Percentiles rank a stretch among this genome's conserved stretches.
phyloP scores from a whole-genome alignment of 2,888 invertebrate genomes.

The Cinara cedri region DNA sequence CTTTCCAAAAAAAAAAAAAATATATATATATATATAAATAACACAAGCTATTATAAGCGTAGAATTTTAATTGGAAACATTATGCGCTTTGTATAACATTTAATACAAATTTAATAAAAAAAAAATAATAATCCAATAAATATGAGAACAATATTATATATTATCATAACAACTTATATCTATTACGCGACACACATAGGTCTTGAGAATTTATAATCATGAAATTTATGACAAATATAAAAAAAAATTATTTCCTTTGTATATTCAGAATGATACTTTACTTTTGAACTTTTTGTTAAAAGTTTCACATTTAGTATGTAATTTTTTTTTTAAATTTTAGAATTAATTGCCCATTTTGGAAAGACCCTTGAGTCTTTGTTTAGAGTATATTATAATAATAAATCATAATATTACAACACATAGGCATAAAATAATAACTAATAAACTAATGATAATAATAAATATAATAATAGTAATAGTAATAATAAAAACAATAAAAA shows the following conservation, averaged over 20 bases:
- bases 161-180: slow-evolving; percentile 1
- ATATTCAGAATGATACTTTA: slow-evolving; percentile 4
- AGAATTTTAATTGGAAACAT: slow-evolving; percentile 15
- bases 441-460: slow-evolving; percentile 11
- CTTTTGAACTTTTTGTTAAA: not conserved
- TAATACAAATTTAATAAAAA: slow-evolving; percentile 38
- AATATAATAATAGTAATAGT: slow-evolving; percentile 32
- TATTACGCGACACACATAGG: not conserved
- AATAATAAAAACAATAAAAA: slow-evolving; percentile 50
- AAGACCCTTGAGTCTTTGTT: slow-evolving; percentile 9
- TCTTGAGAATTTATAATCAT: not conserved
- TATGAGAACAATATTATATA: slow-evolving; percentile 7
- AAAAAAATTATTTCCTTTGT: not conserved
- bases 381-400: slow-evolving; percentile 33
- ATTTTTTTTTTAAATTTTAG: not conserved
- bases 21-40: not conserved
- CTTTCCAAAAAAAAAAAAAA: slow-evolving; percentile 9
- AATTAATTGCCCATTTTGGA: slow-evolving; percentile 19
- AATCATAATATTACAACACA: slow-evolving; percentile 25
- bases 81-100: slow-evolving; percentile 18
- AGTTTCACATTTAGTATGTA: not conserved
- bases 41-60: not conserved
- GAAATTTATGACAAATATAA: slow-evolving; percentile 32
- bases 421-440: slow-evolving; percentile 8
- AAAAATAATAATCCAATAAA: slow-evolving; percentile 1